Percentiles rank a stretch among this genome's conserved stretches.
These are phyloP conservation scores for Rousettus madagascariensis DNA, from an alignment of 2,797 vertebrate genomes.

Conservation along the genomic window DNA sequence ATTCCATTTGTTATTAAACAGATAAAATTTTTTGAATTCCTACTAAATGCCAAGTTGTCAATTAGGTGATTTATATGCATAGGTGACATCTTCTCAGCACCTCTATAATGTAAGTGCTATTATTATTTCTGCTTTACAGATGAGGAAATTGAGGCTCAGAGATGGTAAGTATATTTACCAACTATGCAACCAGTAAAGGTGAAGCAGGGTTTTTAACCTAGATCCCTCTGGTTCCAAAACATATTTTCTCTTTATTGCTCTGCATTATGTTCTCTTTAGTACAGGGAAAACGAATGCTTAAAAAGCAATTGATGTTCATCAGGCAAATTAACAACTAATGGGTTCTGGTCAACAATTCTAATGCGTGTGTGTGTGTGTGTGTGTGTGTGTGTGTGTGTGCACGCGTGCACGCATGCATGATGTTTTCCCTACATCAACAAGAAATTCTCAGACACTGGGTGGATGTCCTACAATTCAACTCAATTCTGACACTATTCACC, in stretches of 20 bases:
- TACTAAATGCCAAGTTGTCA: background rate
- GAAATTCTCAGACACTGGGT: background rate
- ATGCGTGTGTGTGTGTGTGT: background rate
- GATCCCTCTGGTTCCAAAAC: background rate
- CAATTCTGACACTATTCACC: background rate
- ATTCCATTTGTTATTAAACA: background rate
- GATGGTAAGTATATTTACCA: background rate
- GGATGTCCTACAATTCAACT: background rate
- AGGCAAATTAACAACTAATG: background rate
- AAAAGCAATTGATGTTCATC: background rate
- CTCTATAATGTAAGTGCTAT: background rate
- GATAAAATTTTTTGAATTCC: background rate
- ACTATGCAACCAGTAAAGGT: background rate
- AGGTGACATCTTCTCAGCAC: background rate
- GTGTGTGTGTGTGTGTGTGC: background rate
- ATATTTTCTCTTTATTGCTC: background rate
- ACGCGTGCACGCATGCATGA: too few species aligned
- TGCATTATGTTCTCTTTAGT: background rate
- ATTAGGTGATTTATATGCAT: background rate
- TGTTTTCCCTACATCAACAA: background rate
- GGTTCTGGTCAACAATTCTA: background rate
- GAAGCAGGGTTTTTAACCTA: background rate
- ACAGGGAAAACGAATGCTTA: background rate
- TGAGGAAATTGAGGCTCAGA: background rate
- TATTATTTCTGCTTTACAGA: slow-evolving; percentile 16